Base-by-base conservation (phyloP, 2,888 invertebrate genomes). In the Auanema freiburgensis region DNA sequence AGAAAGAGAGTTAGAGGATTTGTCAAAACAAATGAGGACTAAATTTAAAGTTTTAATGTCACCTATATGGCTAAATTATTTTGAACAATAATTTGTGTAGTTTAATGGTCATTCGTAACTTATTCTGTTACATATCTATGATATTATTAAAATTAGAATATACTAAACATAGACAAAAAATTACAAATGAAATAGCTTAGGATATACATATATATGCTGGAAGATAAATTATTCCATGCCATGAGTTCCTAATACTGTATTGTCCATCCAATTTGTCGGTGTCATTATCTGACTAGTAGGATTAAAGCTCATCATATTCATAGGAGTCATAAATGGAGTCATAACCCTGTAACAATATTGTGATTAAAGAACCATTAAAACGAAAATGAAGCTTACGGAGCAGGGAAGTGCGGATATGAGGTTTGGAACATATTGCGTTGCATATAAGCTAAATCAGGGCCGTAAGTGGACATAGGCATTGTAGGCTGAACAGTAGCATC, bases 251-350 rank as follows among this genome's bases (percentile, higher is more conserved):
- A 33, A 33, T 33, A 33, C 33, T 52, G 21, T 21, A 51, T 53
- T 59, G 51, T 65, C 65, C 65, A 65, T 65, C 65, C 65, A 65
- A n/a, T 41, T 49, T 24, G 42, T 42, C n/a, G 42, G 54, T 5
- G 33, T 33, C 33, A 51, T 46, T 54, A 52, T 49, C 50, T 42
- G 43, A 42, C 52, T 44, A 23, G 40, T 54, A 25, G 65, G 57
- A 24, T 42, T 42, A 41, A 57, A 57, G 42, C 51, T 40, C 62
- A 73, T 69, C 73, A 73, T 73, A 43, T 70, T 69, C 73, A 73
- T 73, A 43, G 68, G 70, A 44, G 63, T 65, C 67, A 73, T 68
- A 55, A 73, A 73, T 41, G 65, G 57, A 25, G 56, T 61, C 69
- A 70, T 71, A 8, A 65, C 57, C 50, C 72, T 72, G 66, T 43